A percentile compares a stretch with the other conserved stretches of the same genome.
Evolutionary conservation across 2,888 invertebrate species (phyloP).

Genomic region (Campoplex nolae): DNA sequence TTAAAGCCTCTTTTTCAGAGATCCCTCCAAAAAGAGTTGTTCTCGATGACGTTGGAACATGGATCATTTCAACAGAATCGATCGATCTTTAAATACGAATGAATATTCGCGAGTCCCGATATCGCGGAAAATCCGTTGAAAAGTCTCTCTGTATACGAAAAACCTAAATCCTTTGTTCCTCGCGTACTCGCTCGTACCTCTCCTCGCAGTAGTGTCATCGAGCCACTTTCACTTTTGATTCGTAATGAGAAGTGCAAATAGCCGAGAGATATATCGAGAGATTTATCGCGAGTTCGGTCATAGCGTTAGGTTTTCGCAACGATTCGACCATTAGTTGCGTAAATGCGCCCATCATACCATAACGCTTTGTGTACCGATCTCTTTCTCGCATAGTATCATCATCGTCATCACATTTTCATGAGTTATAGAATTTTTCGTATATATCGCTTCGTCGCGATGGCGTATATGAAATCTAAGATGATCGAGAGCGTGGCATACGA

Average conservation of each 20-base stretch:
- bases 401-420: conserved; percentile 28
- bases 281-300: conserved; percentile 27
- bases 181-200: too few relatives aligned
- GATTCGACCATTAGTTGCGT: conserved; percentile 55
- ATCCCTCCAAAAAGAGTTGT: not conserved
- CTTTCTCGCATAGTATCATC: conserved; percentile 12
- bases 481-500: conserved; percentile 55
- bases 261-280: conserved; percentile 14
- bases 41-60: too few relatives aligned
- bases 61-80: too few relatives aligned
- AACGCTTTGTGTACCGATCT: conserved; percentile 54
- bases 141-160: not conserved
- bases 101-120: too few relatives aligned
- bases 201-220: not conserved
- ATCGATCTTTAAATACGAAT: too few relatives aligned
- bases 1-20: not conserved
- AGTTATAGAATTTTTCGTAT: not conserved
- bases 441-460: not conserved
- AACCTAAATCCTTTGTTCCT: not conserved
- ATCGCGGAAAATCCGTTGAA: too few relatives aligned
- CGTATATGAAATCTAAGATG: conserved; percentile 30
- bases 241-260: conserved; percentile 41
- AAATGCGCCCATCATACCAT: conserved; percentile 51
- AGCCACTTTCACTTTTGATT: conserved; percentile 58
- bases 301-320: conserved; percentile 26